Base-by-base conservation (phyloP, 2,888 invertebrate species). In the Ditylenchus weischeri region DNA sequence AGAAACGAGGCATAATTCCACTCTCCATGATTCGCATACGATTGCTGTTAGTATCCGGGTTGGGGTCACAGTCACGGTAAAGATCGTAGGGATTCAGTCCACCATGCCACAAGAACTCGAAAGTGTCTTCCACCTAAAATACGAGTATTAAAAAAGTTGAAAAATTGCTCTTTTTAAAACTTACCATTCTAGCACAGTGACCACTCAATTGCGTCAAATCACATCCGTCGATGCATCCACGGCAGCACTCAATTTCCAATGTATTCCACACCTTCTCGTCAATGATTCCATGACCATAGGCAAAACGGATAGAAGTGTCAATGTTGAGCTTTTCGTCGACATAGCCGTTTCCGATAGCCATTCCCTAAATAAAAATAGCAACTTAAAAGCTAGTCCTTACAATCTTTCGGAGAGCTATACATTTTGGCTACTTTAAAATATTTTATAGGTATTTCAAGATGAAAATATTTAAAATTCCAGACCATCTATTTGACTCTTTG, bases 291-390 rank as follows among this genome's bases (percentile, higher is more conserved):
- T 83, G 83, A 35, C 76, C 78, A 62, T 83, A 83, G 18, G 82
- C 82, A 66, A 75, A 83, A n/a, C 81, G 71, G 18, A 83, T 72
- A 0, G 79, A 76, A 0, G 83, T 81, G 74, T 83, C 81, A 57
- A 79, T 76, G 76, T 83, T 83, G 36, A 83, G 62, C 57, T 76
- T 75, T 69, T 76, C 78, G 61, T 79, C 75, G 49, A 83, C 78
- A 65, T 83, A 79, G 38, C 83, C 83, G 64, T 83, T 83, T 68
- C 83, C 79, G 49, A 79, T 74, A 18, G 78, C 81, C 76, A 83
- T 80, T 68, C 83, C 83, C 77, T 79, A 60, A n/a, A 64, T 0
- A n/a, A 64, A 35, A 47, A 5, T 29, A 38, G 6, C 15, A 43
- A 43, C n/a, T n/a, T n/a, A 13, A 43, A 43, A 15, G 43, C 43